Base-by-base conservation (phyloP, 2,888 invertebrate genomes). In the Nycteola revayana region DNA sequence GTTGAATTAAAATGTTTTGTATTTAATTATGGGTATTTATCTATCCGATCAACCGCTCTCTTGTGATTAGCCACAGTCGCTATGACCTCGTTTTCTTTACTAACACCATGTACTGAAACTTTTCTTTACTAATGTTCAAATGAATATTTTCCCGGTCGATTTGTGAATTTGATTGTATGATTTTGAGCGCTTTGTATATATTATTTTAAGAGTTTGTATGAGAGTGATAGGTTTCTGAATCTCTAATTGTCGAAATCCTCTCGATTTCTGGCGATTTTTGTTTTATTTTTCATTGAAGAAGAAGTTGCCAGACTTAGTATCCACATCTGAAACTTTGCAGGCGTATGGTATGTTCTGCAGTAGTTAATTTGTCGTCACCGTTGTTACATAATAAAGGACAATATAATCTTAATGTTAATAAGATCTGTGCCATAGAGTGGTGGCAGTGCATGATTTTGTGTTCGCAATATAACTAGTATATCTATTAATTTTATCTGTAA, bases 341-440 rank as follows among this genome's bases (percentile, higher is more conserved):
- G 30, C 32, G 36, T 46, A 32, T 43, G 31, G 32, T 45, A 36
- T 48, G 39, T 37, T 44, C 37, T 38, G 44, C 36, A 44, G 35
- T 40, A 41, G n/a, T n/a, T n/a, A n/a, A n/a, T 49, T 45, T 53
- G 40, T 57, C 38, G 40, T 61, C 61, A 61, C 57, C 56, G 42
- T 61, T 33, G 48, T 58, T 51, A 60, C 59, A 59, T 66, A 50
- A 43, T 60, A 76, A 61, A 66, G 67, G 64, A 73, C 68, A 64
- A 75, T 56, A 51, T 59, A 49, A 68, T 75, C 65, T 72, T 69
- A 58, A 52, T 66, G 51, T 34, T 54, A 44, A 60, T 64, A 75
- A 86, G 86, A 87, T 86, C 85, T 86, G 88, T 88, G 88, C 87
- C 88, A 88, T 88, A 87, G 63, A 53, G 69, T 75, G 76, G 70